phyloP scores from a whole-genome alignment of 1,140 invertebrate genomes.

The Anoplolepis gracilipes region DNA sequence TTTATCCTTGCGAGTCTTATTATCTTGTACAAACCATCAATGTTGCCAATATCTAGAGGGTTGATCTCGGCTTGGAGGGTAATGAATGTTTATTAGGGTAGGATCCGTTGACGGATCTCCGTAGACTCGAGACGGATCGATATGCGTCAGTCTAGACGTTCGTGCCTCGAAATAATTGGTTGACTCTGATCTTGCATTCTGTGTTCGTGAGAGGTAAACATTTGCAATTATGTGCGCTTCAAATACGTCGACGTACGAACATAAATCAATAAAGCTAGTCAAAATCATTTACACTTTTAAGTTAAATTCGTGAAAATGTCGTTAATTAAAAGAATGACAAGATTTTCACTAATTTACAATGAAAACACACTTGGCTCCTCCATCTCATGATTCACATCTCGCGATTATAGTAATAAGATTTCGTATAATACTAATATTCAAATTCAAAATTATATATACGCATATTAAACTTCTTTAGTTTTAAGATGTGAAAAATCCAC shows the following conservation, averaged over 20 bases:
- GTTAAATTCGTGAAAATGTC: too few relatives aligned
- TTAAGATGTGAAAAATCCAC: too few relatives aligned
- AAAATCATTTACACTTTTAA: conserved; percentile 3
- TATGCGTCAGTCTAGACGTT: conserved; percentile 70
- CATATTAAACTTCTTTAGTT: too few relatives aligned
- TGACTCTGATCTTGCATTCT: conserved; percentile 63
- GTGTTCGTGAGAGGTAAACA: conserved; percentile 48
- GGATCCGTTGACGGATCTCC: conserved; percentile 70
- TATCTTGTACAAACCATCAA: conserved; percentile 15
- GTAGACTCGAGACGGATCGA: conserved; percentile 69
- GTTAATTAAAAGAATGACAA: too few relatives aligned
- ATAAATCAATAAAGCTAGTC: conserved; percentile 45
- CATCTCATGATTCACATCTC: too few relatives aligned
- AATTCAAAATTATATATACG: too few relatives aligned
- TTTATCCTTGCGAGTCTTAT: conserved; percentile 30
- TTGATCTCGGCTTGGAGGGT: conserved; percentile 67
- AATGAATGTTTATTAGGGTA: conserved; percentile 75
- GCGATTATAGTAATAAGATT: too few relatives aligned
- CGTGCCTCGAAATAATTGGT: conserved; percentile 72
- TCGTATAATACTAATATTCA: too few relatives aligned
- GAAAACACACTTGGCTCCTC: too few relatives aligned
- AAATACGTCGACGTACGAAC: conserved; percentile 48
- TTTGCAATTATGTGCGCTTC: conserved; percentile 51
- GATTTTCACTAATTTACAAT: too few relatives aligned
- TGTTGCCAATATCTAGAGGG: conserved; percentile 69